phyloP scores from a whole-genome alignment of 2,113 vertebrate species.

The Trematomus loennbergii region DNA sequence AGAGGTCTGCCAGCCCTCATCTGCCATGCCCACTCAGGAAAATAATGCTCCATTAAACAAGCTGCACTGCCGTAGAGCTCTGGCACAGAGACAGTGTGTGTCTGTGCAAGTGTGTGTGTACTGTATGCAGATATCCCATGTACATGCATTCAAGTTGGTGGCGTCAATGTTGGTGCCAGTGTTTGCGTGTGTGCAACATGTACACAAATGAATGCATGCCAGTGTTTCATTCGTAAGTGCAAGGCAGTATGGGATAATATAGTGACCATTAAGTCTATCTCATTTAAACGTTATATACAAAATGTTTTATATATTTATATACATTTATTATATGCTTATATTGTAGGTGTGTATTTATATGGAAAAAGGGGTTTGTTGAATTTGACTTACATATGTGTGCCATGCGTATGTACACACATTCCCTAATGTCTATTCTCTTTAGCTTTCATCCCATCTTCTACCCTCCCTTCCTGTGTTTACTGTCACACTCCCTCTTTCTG shows the following conservation, averaged over 20 bases:
- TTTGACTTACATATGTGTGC: neutral
- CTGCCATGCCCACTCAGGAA: conserved; percentile 56
- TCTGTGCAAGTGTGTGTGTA: conserved; percentile 4
- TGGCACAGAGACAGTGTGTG: conserved; percentile 16
- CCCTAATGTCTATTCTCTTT: conserved; percentile 22
- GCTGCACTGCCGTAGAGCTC: conserved; percentile 28
- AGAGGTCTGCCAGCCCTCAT: conserved; percentile 60
- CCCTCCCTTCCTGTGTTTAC: conserved; percentile 30
- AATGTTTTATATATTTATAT: neutral
- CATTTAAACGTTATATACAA: conserved; percentile 11
- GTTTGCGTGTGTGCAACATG: neutral
- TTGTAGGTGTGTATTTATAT: conserved; percentile 16
- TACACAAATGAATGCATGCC: neutral
- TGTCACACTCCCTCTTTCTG: conserved; percentile 36
- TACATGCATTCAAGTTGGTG: too few species aligned
- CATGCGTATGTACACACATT: conserved; percentile 22
- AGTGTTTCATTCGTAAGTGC: conserved; percentile 58
- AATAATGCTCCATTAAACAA: conserved; percentile 65
- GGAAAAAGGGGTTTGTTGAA: neutral
- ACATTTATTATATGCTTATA: too few species aligned
- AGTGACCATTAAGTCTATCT: neutral
- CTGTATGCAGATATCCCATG: too few species aligned
- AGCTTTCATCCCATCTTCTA: conserved; percentile 45
- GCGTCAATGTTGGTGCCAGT: too few species aligned
- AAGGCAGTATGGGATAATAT: conserved; percentile 8